A percentile compares a stretch with the other conserved stretches of the same genome.
These are phyloP conservation scores for Trigoniulus corallinus DNA, from an alignment of 1,140 invertebrate genomes.

Conservation along the genomic window DNA sequence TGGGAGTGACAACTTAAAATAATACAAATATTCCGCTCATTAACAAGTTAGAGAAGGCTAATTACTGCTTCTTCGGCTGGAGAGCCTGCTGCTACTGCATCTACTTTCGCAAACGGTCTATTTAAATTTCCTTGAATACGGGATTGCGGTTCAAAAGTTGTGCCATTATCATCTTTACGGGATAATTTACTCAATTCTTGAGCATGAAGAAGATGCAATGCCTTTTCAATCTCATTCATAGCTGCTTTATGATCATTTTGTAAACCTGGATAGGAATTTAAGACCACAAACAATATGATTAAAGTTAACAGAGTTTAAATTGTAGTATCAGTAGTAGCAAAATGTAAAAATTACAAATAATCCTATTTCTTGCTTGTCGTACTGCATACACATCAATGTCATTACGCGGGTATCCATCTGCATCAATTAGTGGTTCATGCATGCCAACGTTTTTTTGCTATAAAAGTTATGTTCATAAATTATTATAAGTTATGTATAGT, in stretches of 20 bases:
- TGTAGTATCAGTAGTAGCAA: neutral
- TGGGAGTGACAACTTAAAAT: constrained; percentile 16
- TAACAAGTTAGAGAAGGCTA: no score
- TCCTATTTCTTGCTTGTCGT: constrained; percentile 61
- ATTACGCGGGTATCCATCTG: constrained; percentile 64
- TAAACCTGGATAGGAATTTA: constrained; percentile 37
- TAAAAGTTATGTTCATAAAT: neutral
- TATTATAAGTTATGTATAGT: no score
- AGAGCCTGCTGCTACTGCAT: constrained; percentile 52
- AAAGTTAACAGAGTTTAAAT: neutral
- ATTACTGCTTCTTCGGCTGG: constrained; percentile 61
- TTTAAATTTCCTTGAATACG: constrained; percentile 1
- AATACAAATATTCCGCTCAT: no score
- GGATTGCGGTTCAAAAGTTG: neutral
- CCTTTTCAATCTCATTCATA: constrained; percentile 70
- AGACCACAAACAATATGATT: neutral
- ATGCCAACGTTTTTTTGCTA: constrained; percentile 54
- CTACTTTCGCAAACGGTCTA: constrained; percentile 48
- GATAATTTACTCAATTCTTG: constrained; percentile 11
- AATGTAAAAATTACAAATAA: constrained; percentile 53
- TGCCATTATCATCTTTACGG: constrained; percentile 3
- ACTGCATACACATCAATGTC: constrained; percentile 87
- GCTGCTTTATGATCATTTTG: constrained; percentile 74
- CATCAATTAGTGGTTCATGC: constrained; percentile 67
- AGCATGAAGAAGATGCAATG: constrained; percentile 39